Evolutionary conservation across 2,888 invertebrate genomes (phyloP).

Genomic region (Venusia cambrica): DNA sequence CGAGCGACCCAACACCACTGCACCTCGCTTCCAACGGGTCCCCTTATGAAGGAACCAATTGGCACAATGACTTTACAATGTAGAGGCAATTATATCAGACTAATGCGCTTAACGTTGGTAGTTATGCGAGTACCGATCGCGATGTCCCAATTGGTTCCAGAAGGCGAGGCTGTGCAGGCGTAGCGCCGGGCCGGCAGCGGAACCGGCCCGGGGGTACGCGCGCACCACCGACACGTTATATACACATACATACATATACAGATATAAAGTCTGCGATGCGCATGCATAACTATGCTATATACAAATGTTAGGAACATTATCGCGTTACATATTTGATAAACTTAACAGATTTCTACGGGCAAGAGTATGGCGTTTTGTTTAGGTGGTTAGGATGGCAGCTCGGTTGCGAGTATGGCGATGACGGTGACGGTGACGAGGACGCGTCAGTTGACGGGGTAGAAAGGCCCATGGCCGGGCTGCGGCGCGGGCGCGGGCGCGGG

Average conservation of each 20-base stretch:
- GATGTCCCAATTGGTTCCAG: slow-evolving; percentile 81
- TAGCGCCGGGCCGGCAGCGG: slow-evolving; percentile 1
- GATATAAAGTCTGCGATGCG: slow-evolving; percentile 63
- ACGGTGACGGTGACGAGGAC: slow-evolving; percentile 25
- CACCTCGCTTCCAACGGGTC: slow-evolving; percentile 73
- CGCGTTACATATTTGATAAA: slow-evolving; percentile 62
- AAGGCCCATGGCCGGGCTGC: slow-evolving; percentile 42
- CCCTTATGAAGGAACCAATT: slow-evolving; percentile 78
- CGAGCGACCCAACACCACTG: slow-evolving; percentile 62
- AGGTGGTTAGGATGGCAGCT: slow-evolving; percentile 77
- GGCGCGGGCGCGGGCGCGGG: slow-evolving; percentile 56
- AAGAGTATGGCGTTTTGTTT: slow-evolving; percentile 70
- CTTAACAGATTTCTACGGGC: slow-evolving; percentile 74
- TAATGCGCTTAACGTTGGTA: slow-evolving; percentile 80
- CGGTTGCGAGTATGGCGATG: slow-evolving; percentile 66
- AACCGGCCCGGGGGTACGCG: slow-evolving; percentile 7
- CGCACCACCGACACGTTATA: slow-evolving; percentile 6
- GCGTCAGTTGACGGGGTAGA: slow-evolving; percentile 30
- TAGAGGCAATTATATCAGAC: slow-evolving; percentile 72
- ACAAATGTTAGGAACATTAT: slow-evolving; percentile 80
- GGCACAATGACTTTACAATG: slow-evolving; percentile 59
- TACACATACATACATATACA: slow-evolving; percentile 66
- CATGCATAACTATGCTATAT: slow-evolving; percentile 80
- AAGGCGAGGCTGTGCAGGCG: slow-evolving; percentile 39
- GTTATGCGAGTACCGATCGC: slow-evolving; percentile 78